Conservation (phyloP, 2,113 vertebrate genomes). For the Crypturellus undulatus region DNA sequence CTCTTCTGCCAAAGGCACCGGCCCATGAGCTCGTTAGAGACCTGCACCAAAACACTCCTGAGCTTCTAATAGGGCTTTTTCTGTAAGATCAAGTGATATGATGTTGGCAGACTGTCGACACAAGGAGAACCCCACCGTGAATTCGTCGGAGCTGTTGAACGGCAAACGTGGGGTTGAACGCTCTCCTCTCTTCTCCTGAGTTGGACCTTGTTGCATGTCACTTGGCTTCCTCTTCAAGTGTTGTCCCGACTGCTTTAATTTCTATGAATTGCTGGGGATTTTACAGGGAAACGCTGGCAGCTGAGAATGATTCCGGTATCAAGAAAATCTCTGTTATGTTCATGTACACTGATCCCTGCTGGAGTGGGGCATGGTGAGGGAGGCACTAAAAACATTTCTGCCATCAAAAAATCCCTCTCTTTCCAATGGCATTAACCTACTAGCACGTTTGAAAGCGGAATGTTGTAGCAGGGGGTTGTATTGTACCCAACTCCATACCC, state of each 20-base stretch:
- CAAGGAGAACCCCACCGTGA: background rate
- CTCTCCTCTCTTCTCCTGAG: background rate
- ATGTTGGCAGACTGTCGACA: background rate
- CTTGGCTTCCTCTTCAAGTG: background rate
- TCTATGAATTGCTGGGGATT: background rate
- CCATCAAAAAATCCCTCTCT: background rate
- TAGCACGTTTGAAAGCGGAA: background rate
- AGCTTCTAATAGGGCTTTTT: background rate
- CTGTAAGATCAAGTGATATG: background rate
- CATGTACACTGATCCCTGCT: accelerated
- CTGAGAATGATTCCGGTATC: background rate
- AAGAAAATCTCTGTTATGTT: background rate
- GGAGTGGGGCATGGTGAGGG: background rate
- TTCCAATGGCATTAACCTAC: background rate
- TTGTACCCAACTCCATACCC: background rate
- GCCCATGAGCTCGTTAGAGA: background rate
- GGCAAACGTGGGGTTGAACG: background rate
- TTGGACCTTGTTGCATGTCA: background rate
- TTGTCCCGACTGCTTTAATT: background rate
- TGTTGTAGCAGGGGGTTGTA: background rate
- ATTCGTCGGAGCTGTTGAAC: background rate
- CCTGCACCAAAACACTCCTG: background rate
- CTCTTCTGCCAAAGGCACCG: background rate
- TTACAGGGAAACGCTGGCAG: background rate
- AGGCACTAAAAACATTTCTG: background rate